Base-by-base conservation (phyloP, 2,888 invertebrate species). In the Chelonus formosanus region DNA sequence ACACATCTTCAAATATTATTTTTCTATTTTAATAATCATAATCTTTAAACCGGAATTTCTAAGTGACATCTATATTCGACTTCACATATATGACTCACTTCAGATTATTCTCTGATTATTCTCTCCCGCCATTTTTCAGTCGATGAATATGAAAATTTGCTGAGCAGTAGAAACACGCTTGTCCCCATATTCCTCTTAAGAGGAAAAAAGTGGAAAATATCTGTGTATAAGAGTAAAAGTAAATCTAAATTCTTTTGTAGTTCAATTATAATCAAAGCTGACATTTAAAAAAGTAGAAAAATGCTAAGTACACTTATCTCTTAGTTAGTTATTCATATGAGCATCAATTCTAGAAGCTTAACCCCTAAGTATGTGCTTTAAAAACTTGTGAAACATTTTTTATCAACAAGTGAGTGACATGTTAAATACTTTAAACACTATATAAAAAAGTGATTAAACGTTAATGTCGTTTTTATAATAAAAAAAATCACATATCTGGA, bases 61-160 rank as follows among this genome's bases (percentile, higher is more conserved):
- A 20, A 20, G 20, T 20, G 20, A 20, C 20, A 20, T 20, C 20
- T 20, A 20, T 20, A 20, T 20, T 20, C 20, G 20, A 20, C 20
- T 2, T 20, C 2, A 20, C 20, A 20, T 20, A 20, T 2, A 20
- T 20, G 20, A 20, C 20, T 20, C 20, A 20, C 20, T 20, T 20
- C 20, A 20, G 58, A 20, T 55, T 59, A 48, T 47, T 20, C 20
- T 20, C 20, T 20, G 20, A 20, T 55, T 61, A 63, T 56, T 60
- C 54, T 63, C 31, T 62, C 47, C 54, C 31, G 44, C 20, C 45
- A 58, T 62, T 56, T 52, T 62, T 67, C 57, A n/a, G 58, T 31
- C 34, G 44, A 63, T 45, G 8, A 63, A 55, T 47, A 47, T 55
- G 43, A 47, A 54, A 53, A 34, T 63, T 32, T 53, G 32, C 20